Conservation (phyloP, 2,113 vertebrate genomes). For the human region GRCh38 chr17:8472501-8473000, state of each 20-base stretch:
- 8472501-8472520: too few relatives aligned
- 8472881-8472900: accelerated
- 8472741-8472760: neutral
- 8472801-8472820: neutral
- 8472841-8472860: neutral
- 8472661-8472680: too few relatives aligned
- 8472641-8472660: too few relatives aligned
- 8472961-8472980: neutral
- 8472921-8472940: neutral
- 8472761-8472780: neutral
- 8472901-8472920: neutral
- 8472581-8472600: too few relatives aligned
- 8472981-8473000: neutral
- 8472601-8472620: too few relatives aligned
- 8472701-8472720: neutral
- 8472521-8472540: too few relatives aligned
- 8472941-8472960: neutral
- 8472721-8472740: neutral
- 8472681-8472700: too few relatives aligned
- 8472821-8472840: neutral
- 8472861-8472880: neutral
- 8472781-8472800: neutral
- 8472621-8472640: too few relatives aligned
- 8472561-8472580: too few relatives aligned
- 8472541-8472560: too few relatives aligned